These are phyloP conservation scores for Horisme vitalbata DNA, from an alignment of 2,888 invertebrate genomes.

Conservation along the genomic window DNA sequence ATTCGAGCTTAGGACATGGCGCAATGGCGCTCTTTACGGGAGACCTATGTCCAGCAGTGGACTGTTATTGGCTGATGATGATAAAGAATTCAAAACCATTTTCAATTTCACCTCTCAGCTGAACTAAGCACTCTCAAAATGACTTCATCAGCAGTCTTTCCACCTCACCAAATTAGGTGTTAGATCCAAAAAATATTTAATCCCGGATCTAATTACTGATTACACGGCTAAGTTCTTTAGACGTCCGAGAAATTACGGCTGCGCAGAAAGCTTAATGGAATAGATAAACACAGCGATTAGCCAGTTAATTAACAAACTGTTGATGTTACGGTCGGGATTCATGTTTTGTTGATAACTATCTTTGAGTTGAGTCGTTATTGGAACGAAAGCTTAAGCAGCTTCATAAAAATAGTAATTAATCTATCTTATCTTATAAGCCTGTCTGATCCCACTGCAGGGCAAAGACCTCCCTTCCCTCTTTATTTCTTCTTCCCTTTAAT, in stretches of 20 bases:
- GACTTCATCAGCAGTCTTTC: slow-evolving; percentile 2
- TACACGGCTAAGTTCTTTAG: slow-evolving; percentile 29
- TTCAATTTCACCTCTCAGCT: too few species aligned
- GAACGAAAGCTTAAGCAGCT: too few species aligned
- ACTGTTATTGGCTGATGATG: too few species aligned
- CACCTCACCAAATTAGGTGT: slow-evolving; percentile 9
- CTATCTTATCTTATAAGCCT: too few species aligned
- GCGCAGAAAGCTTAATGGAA: slow-evolving; percentile 45
- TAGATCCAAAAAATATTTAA: slow-evolving; percentile 11
- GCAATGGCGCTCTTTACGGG: too few species aligned
- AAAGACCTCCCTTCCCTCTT: too few species aligned
- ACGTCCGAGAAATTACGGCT: slow-evolving; percentile 32
- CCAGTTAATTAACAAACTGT: slow-evolving; percentile 42
- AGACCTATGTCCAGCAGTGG: too few species aligned
- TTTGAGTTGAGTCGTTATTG: slow-evolving; percentile 1
- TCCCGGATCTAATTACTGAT: slow-evolving; percentile 41
- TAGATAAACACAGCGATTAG: slow-evolving; percentile 52
- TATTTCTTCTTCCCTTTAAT: too few species aligned
- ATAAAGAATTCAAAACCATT: too few species aligned
- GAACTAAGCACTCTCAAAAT: background rate
- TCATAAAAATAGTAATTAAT: too few species aligned
- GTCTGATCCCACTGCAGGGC: too few species aligned
- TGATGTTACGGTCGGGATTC: slow-evolving; percentile 7
- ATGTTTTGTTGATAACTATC: slow-evolving; percentile 6
- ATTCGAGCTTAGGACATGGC: too few species aligned